These are phyloP conservation scores for Sisyra terminalis DNA, from an alignment of 2,888 invertebrate species.

Conservation along the genomic window DNA sequence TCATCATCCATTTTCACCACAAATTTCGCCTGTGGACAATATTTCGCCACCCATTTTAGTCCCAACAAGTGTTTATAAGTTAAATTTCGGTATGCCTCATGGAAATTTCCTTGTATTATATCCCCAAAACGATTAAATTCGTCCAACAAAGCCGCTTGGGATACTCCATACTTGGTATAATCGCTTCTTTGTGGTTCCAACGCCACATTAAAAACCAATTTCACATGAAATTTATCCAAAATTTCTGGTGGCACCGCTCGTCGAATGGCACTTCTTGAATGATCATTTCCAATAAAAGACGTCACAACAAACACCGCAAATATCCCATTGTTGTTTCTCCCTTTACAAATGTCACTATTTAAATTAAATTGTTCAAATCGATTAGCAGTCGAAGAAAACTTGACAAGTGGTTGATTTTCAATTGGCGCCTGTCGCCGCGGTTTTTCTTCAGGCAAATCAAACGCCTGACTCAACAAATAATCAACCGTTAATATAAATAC, in stretches of 20 bases:
- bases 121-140: constrained; percentile 50
- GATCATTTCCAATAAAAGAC: constrained; percentile 58
- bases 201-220: constrained; percentile 54
- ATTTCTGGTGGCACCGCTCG: constrained; percentile 41
- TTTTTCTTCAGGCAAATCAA: too few species aligned
- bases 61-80: constrained; percentile 75
- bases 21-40: constrained; percentile 41
- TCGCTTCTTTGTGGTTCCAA: constrained; percentile 31
- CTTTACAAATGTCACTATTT: constrained; percentile 14
- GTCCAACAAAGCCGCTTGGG: constrained; percentile 37
- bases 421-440: constrained; percentile 16
- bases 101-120: constrained; percentile 58
- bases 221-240: constrained; percentile 37
- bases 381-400: too few species aligned
- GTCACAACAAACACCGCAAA: constrained; percentile 43
- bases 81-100: constrained; percentile 63
- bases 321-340: constrained; percentile 13
- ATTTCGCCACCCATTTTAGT: constrained; percentile 49
- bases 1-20: constrained; percentile 74
- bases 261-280: constrained; percentile 51
- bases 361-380: constrained; percentile 14
- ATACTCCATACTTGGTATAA: constrained; percentile 31
- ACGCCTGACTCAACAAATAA: too few species aligned
- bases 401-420: constrained; percentile 19
- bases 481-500: too few species aligned